Conservation (phyloP, 2,113 vertebrate species). For the Eulemur macaco region DNA sequence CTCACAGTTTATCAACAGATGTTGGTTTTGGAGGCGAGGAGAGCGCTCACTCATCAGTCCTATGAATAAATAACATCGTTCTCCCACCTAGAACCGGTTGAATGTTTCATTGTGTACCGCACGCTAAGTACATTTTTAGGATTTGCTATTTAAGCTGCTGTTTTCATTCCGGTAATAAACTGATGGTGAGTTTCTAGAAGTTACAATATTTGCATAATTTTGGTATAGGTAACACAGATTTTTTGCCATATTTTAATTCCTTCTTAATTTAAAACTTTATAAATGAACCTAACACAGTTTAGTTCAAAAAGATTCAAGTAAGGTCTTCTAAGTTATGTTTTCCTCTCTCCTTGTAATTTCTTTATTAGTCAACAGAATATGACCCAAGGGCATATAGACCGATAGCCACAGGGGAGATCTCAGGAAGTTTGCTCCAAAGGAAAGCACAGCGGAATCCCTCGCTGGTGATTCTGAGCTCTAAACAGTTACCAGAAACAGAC, state of each 20-base stretch:
- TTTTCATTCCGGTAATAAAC: slow-evolving; percentile 55
- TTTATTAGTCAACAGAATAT: slow-evolving; percentile 45
- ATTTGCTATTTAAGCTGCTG: neutral
- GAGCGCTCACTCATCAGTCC: neutral
- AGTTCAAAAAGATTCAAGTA: neutral
- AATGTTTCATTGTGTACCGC: slow-evolving; percentile 29
- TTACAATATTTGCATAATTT: neutral
- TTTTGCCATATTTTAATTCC: slow-evolving; percentile 34
- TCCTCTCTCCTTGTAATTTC: neutral
- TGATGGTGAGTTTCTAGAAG: slow-evolving; percentile 14
- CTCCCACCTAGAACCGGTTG: neutral
- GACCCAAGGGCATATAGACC: neutral
- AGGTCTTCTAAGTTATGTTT: neutral
- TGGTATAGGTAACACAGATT: neutral
- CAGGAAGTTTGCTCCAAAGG: slow-evolving; percentile 16
- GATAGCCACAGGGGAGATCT: slow-evolving; percentile 36
- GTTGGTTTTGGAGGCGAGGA: slow-evolving; percentile 19
- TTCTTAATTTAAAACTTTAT: neutral
- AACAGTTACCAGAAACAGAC: neutral
- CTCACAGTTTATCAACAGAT: neutral
- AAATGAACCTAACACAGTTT: slow-evolving; percentile 19
- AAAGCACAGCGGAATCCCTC: neutral
- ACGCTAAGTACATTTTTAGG: neutral
- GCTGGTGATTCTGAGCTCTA: neutral
- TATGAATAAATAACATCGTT: slow-evolving; percentile 12